Percentiles rank a stretch among this genome's conserved stretches.
Evolutionary conservation across 2,113 vertebrate species (phyloP).

Genomic region (Platycercus adscitus): DNA sequence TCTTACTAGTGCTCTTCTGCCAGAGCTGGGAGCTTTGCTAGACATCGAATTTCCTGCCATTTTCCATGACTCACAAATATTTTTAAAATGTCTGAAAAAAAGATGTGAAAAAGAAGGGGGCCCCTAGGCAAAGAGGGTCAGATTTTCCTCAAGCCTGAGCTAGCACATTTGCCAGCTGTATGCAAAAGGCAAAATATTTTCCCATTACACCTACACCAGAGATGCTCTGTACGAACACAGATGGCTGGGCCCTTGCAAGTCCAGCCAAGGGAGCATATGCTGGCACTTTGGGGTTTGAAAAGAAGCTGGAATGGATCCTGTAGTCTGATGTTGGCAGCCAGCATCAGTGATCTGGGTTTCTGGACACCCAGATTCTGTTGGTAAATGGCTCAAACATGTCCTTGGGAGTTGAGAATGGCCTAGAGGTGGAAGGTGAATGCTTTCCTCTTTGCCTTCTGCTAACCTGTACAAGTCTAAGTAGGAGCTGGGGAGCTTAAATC

Average conservation of each 20-base stretch:
- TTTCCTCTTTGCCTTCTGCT: not conserved
- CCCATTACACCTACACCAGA: not conserved
- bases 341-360: not conserved
- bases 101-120: not conserved
- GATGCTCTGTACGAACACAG: not conserved
- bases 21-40: not conserved
- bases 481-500: not conserved
- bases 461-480: not conserved
- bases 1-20: not conserved
- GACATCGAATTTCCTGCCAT: not conserved
- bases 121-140: not conserved
- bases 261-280: not conserved
- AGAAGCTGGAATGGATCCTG: conserved; percentile 7
- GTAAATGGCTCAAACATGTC: not conserved
- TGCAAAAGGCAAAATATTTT: conserved; percentile 34
- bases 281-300: not conserved
- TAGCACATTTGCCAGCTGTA: not conserved
- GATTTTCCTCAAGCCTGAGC: not conserved
- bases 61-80: not conserved
- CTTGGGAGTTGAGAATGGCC: not conserved
- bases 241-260: not conserved
- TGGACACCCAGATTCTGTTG: not conserved
- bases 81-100: not conserved
- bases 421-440: not conserved
- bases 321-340: not conserved